Evolutionary conservation across 1,140 invertebrate genomes (phyloP), one percentile per base, ranked within the genome.

Genomic region (Mylabris phalerata): DNA sequence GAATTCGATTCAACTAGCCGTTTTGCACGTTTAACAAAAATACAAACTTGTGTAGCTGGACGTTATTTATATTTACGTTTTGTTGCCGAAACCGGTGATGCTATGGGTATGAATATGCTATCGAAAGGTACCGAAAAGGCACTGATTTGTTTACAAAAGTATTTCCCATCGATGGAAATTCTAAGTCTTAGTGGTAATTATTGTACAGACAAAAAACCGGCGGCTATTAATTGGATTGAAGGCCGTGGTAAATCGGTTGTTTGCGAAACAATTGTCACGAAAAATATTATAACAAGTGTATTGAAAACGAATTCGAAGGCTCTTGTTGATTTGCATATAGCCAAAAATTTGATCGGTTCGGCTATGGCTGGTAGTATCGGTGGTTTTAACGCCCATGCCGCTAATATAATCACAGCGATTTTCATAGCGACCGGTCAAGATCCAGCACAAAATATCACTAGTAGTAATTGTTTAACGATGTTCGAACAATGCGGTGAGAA

Each of bases 31-130:
- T 79, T 98, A 1, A 82, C 85, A 60, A 87, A 85, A 67, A 79
- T 98, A 9, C 84, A 90, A 44, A 79, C 88, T 19, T 81, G 84
- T 27, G 86, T 95, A 56, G 91, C 92, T 50, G 95, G 94, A 0
- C 83, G 90, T 26, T 84, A 88, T 60, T 73, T 98, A 3, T 98
- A 92, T 72, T 83, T 98, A 43, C 82, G 97, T 57, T 99, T 98
- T 77, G 85, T 90, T 39, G 94, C 95, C 0, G 84, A 82, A 19
- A 98, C 97, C 2, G 97, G 97, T 5, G 97, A 99, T 75, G 97
- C 97, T 0, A 99, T 99, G 97, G 97, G 97, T 27, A 99, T 99
- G 97, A 99, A 99, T 73, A 99, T 99, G 96, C 78, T 98, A 0
- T 98, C 94, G 0, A 98, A 98, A 79, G 92, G 92, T 7, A 89